Evolutionary conservation across 2,888 invertebrate species (phyloP).

Genomic region (Oxystoma pomonae): DNA sequence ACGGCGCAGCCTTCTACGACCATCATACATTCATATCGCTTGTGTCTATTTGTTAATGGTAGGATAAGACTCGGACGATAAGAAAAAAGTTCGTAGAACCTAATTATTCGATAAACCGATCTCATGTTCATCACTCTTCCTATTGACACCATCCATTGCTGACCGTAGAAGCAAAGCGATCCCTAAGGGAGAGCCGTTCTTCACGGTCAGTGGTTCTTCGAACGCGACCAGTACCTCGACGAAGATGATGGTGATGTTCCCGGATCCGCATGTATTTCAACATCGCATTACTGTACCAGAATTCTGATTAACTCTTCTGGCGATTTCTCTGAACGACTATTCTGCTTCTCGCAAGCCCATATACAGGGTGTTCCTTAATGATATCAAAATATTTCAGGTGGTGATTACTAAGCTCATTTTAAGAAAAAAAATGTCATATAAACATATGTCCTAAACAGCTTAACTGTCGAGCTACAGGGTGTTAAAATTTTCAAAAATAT

Average conservation of each 20-base stretch:
- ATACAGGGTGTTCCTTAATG: no score
- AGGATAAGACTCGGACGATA: background rate
- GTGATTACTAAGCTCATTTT: no score
- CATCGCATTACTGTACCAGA: no score
- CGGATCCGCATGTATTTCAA: no score
- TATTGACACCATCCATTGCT: background rate
- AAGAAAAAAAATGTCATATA: no score
- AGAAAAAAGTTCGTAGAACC: background rate
- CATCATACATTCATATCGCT: background rate
- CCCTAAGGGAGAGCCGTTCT: background rate
- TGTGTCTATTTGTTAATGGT: background rate
- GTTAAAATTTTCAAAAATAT: no score
- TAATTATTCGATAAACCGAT: background rate
- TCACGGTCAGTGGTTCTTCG: background rate
- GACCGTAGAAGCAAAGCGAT: background rate
- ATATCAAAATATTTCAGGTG: no score
- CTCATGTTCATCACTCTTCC: background rate
- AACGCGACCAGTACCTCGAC: background rate
- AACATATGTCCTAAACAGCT: no score
- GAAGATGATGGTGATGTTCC: background rate
- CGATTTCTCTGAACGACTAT: no score
- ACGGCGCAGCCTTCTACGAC: background rate
- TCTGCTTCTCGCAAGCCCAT: no score
- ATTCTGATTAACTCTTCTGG: no score
- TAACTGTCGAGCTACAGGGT: no score